Percentiles rank a stretch among this genome's conserved stretches.
phyloP scores from a whole-genome alignment of 2,113 vertebrate genomes.

The Setophaga kirtlandii region DNA sequence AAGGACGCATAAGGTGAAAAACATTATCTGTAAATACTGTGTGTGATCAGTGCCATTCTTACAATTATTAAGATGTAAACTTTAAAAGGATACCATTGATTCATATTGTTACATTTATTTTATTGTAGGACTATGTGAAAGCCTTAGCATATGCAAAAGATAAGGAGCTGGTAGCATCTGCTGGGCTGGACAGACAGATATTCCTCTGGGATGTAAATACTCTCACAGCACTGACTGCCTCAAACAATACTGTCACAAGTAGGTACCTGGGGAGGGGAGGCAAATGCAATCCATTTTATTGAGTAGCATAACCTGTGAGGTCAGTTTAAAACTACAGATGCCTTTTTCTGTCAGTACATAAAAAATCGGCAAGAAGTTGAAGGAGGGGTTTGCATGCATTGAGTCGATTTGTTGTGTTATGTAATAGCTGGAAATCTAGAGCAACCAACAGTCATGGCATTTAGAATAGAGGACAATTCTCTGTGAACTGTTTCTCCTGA shows the following conservation, averaged over 20 bases:
- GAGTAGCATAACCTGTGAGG: background rate
- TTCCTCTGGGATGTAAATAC: slow-evolving; percentile 99
- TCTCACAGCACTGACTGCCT: slow-evolving; percentile 95
- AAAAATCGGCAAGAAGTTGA: background rate
- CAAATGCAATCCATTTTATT: background rate
- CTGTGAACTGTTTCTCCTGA: background rate
- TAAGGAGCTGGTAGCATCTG: slow-evolving; percentile 96
- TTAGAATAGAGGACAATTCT: background rate
- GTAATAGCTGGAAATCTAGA: background rate
- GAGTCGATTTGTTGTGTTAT: background rate
- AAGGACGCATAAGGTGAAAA: slow-evolving; percentile 92
- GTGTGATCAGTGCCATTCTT: background rate
- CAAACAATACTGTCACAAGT: slow-evolving; percentile 99
- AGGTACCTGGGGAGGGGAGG: slow-evolving; percentile 61
- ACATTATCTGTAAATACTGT: background rate
- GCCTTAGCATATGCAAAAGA: slow-evolving; percentile 98
- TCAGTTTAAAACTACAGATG: background rate
- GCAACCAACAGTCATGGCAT: background rate
- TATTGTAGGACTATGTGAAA: slow-evolving; percentile 93
- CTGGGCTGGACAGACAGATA: slow-evolving; percentile 96
- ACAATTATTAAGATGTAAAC: background rate
- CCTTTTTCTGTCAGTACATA: background rate
- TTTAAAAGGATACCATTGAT: background rate
- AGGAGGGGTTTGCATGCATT: background rate
- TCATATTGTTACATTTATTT: background rate